Evolutionary conservation across 2,113 vertebrate genomes (phyloP), one percentile per base, ranked within the genome.

Genomic region (Pristiophorus japonicus): DNA sequence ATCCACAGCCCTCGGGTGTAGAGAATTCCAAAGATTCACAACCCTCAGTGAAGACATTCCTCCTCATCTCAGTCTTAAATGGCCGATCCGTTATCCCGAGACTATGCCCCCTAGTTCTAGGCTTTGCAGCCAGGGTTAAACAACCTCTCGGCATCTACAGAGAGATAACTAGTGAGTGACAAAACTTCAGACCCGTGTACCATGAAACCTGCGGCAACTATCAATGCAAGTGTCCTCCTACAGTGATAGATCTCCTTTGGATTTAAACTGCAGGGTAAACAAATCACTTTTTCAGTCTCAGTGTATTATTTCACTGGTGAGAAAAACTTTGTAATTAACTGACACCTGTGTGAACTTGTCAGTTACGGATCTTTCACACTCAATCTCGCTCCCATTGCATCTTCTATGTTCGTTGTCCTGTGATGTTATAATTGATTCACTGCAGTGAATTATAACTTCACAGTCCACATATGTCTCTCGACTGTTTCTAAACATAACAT

Each of bases 401-500:
- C 47, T 59, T 59, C 47, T 34, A 59, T 34, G 3, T 34, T 75
- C 70, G 10, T 30, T 30, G 47, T 11, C 51, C 30, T 55, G 87
- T 59, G 87, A 90, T 90, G 10, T 59, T 51, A 90, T 90, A 90
- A 90, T 90, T 90, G 87, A 90, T 90, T 55, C 12, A 16, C 30
- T 62, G 8, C 24, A 59, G 87, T 34, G 24, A n/a, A 62, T 90
- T 90, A 90, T 51, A 51, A 90, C 87, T 55, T 90, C 51, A 59
- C 87, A 90, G 47, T 59, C 87, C 51, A 59, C 84, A 87, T 51
- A 59, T 90, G 27, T 34, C 30, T 62, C 87, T 51, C 30, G 30
- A 59, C 16, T 30, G 51, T 59, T 55, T 12, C 16, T 90, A 16
- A 12, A 90, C 87, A 90, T n/a, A 34, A 59, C 51, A 59, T 59